Conservation (phyloP, 1,140 invertebrate genomes). For the Drosophila fuyamai region DNA sequence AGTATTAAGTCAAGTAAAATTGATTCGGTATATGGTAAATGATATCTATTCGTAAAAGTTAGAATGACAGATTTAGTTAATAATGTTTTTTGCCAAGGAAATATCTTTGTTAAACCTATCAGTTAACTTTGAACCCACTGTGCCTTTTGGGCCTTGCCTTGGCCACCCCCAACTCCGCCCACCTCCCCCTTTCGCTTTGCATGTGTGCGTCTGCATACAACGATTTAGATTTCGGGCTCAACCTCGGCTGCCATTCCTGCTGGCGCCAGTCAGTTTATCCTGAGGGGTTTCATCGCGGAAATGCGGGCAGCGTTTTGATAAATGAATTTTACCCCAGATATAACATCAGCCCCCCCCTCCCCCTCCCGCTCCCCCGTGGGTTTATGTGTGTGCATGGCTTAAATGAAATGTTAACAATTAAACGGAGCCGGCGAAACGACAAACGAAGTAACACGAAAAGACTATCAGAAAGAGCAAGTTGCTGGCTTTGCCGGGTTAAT, state of each 20-base stretch:
- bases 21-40: too few relatives aligned
- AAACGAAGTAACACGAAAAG: constrained; percentile 68
- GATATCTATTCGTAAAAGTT: too few relatives aligned
- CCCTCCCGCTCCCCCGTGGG: neutral
- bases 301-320: constrained; percentile 80
- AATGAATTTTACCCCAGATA: constrained; percentile 65
- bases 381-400: constrained; percentile 49
- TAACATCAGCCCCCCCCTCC: constrained; percentile 9
- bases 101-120: neutral
- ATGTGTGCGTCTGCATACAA: constrained; percentile 54
- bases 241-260: constrained; percentile 69
- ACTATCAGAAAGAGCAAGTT: constrained; percentile 67
- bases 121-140: constrained; percentile 18
- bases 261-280: constrained; percentile 73
- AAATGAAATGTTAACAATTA: constrained; percentile 83
- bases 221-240: constrained; percentile 75
- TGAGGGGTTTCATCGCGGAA: constrained; percentile 66
- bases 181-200: constrained; percentile 19
- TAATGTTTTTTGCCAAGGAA: too few relatives aligned
- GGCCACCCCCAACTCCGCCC: neutral
- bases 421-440: constrained; percentile 68
- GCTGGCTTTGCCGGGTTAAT: constrained; percentile 38
- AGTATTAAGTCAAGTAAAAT: too few relatives aligned
- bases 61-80: too few relatives aligned
- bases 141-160: constrained; percentile 4